Base-by-base conservation (phyloP, 2,888 invertebrate genomes). In the Scaptomyza parva region DNA sequence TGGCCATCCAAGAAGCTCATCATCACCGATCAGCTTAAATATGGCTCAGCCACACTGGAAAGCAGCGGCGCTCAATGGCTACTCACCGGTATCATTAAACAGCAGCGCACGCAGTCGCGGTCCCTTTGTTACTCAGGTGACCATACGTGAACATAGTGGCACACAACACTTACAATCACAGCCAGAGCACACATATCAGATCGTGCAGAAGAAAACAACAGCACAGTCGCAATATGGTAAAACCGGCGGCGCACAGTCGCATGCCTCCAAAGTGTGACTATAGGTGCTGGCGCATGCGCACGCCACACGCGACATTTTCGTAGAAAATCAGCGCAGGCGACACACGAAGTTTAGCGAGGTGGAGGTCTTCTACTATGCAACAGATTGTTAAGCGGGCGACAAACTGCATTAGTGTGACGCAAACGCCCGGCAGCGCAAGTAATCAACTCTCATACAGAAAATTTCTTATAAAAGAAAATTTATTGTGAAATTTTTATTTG, bases 121-220 rank as follows among this genome's bases (percentile, higher is more conserved):
- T 0, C 94, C 94, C 0, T 94, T 94, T 75, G 92, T 94, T 2
- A 94, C 94, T 0, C 94, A 94, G 77, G 94, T 94, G 39, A 94
- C 93, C 44, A 94, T 94, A 70, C 92, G 94, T 5, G 93, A 94
- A 65, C 92, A 93, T 75, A 78, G 76, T 9, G 77, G 85, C 53
- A 72, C 70, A 45, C 71, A 65, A 14, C 78, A 89, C 33, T 76
- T 52, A 9, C 80, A 65, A 18, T 26, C 59, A 9, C 75, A 70
- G 51, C 61, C 51, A 35, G 60, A 67, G 61, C 90, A 90, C 43
- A 90, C 90, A 50, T 90, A 90, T 55, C 90, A 90, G 65, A 90
- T 89, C 24, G 89, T 90, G 50, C 90, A 90, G 53, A 89, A 90
- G 66, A 41, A 64, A 37, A 44, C 67, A 20, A 69, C 76, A 37